phyloP scores from a whole-genome alignment of 2,888 invertebrate species.

The Drosophila kuntzei region DNA sequence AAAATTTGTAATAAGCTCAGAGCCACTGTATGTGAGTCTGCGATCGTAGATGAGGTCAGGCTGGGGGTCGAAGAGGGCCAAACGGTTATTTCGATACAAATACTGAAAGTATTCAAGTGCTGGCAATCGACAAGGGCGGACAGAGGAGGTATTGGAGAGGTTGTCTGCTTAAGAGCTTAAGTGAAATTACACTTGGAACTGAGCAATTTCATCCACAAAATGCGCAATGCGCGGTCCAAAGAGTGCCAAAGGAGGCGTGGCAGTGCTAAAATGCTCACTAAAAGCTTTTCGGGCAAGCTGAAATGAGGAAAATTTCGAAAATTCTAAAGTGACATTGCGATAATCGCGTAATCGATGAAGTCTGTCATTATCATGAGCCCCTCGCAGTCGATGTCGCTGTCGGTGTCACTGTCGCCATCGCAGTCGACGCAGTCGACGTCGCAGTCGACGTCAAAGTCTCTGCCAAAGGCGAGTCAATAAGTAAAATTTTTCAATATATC shows the following conservation, averaged over 20 bases:
- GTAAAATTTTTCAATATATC: slow-evolving; percentile 63
- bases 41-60: background rate
- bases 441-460: slow-evolving; percentile 7
- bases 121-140: slow-evolving; percentile 8
- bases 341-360: slow-evolving; percentile 81
- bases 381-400: slow-evolving; percentile 20
- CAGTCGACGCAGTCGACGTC: slow-evolving; percentile 12
- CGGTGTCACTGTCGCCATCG: slow-evolving; percentile 16
- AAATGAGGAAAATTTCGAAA: slow-evolving; percentile 70
- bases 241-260: slow-evolving; percentile 34
- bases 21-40: slow-evolving; percentile 34
- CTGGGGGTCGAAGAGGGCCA: background rate
- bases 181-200: slow-evolving; percentile 80
- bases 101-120: slow-evolving; percentile 33
- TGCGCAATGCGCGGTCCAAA: slow-evolving; percentile 45
- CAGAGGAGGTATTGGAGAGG: background rate
- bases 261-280: slow-evolving; percentile 58
- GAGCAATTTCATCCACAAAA: slow-evolving; percentile 74
- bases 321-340: slow-evolving; percentile 78
- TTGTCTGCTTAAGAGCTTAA: slow-evolving; percentile 79
- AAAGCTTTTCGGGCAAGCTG: slow-evolving; percentile 69
- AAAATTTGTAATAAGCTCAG: no score
- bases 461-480: slow-evolving; percentile 73
- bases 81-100: slow-evolving; percentile 53
- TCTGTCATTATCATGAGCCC: slow-evolving; percentile 79